phyloP scores from a whole-genome alignment of 2,113 vertebrate species.

The Hirundichthys speculiger region DNA sequence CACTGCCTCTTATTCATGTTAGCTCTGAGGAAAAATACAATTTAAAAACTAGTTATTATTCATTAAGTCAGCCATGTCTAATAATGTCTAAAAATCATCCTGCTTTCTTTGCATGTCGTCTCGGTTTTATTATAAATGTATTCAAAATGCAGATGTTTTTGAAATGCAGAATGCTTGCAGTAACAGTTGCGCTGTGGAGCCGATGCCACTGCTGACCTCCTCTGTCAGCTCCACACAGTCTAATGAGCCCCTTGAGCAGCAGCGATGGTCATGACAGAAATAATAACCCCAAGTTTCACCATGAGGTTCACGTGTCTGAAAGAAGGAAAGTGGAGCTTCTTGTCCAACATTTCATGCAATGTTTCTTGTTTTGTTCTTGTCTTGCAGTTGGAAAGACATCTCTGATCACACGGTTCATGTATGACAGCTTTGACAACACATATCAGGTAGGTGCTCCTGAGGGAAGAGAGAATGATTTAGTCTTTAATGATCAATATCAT shows the following conservation, averaged over 20 bases:
- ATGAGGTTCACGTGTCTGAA: slow-evolving; percentile 10
- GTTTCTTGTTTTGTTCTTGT: slow-evolving; percentile 61
- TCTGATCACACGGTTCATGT: slow-evolving; percentile 95
- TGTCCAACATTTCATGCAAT: slow-evolving; percentile 35
- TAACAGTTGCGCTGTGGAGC: slow-evolving; percentile 21
- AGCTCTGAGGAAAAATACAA: slow-evolving; percentile 26
- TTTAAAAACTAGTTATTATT: slow-evolving; percentile 36
- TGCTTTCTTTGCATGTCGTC: too few species aligned
- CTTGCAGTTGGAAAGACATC: slow-evolving; percentile 93
- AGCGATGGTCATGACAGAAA: slow-evolving; percentile 31
- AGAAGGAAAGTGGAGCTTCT: background rate
- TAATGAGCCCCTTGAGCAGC: slow-evolving; percentile 73
- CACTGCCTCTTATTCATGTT: slow-evolving; percentile 32
- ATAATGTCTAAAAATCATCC: too few species aligned
- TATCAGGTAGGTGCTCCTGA: slow-evolving; percentile 85
- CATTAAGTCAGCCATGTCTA: slow-evolving; percentile 20
- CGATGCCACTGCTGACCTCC: slow-evolving; percentile 49
- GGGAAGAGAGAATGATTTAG: slow-evolving; percentile 10
- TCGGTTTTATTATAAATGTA: too few species aligned
- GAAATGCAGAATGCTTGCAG: slow-evolving; percentile 1
- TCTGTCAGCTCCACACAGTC: slow-evolving; percentile 37
- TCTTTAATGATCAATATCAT: slow-evolving; percentile 28
- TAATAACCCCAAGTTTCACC: slow-evolving; percentile 3
- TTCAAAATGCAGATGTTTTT: background rate
- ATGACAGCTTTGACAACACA: slow-evolving; percentile 95